Percentiles rank a stretch among this genome's conserved stretches.
These are phyloP conservation scores for Bruchidius siliquastri DNA, from an alignment of 2,888 invertebrate species.

Conservation along the genomic window DNA sequence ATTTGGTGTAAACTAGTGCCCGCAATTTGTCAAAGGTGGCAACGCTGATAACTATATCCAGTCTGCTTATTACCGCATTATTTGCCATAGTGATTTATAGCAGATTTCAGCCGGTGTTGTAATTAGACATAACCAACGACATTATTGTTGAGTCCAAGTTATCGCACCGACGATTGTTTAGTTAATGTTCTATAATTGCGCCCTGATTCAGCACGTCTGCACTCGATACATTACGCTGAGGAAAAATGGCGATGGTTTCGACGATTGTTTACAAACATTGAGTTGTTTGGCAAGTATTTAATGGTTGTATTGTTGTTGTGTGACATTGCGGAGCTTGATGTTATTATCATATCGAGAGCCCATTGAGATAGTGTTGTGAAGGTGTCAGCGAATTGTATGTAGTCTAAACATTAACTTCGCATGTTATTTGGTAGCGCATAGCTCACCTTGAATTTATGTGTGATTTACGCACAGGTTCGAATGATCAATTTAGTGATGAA, in stretches of 20 bases:
- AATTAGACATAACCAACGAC: conserved; percentile 21
- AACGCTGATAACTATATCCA: conserved; percentile 5
- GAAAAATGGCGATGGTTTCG: background rate
- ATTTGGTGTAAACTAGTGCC: background rate
- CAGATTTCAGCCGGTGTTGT: conserved; percentile 13
- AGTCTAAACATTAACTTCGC: background rate
- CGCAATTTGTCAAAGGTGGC: conserved; percentile 12
- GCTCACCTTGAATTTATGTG: too few species aligned
- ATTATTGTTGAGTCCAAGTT: conserved; percentile 11
- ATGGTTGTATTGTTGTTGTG: background rate
- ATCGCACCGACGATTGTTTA: conserved; percentile 7
- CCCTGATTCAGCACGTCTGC: background rate
- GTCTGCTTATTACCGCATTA: conserved; percentile 21
- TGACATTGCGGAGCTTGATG: background rate
- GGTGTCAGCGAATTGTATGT: background rate
- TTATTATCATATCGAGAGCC: background rate
- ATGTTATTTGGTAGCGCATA: too few species aligned
- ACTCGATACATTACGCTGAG: background rate
- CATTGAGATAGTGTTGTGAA: background rate
- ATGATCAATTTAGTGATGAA: too few species aligned
- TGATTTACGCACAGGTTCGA: too few species aligned
- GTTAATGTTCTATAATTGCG: conserved; percentile 2
- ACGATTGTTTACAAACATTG: background rate
- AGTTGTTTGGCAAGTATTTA: background rate
- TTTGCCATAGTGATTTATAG: conserved; percentile 25